Evolutionary conservation across 2,113 vertebrate genomes (phyloP), one percentile per base, ranked within the genome.

Genomic region (Rhinogobius similis): DNA sequence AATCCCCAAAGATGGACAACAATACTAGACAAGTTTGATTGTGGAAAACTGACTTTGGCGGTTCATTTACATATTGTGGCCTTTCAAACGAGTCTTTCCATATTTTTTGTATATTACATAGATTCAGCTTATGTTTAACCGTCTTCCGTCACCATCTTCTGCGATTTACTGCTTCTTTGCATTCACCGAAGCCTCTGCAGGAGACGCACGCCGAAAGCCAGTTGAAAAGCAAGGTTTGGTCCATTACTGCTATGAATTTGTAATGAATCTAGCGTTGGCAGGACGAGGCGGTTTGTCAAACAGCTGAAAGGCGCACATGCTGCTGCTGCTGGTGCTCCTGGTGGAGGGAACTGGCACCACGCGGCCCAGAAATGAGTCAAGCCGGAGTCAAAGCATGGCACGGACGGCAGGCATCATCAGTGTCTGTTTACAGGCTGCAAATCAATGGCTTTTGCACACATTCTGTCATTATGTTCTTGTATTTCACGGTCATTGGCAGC

Each of bases 301-400:
- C 75, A 81, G 83, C 75, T 81, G 77, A 81, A 66, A 1, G 4
- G 68, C 81, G 64, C 68, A 72, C 71, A 68, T 61, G 66, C 68
- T 18, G 66, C 68, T 61, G 66, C 68, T 18, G 66, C 68, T n/a
- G 66, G 70, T 70, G 80, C 67, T 76, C 53, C 58, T 75, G 53
- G 68, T 75, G 53, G 68, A 59, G 64, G 48, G 62, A 65, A 61
- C 4, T 70, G 68, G 70, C 61, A 46, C 66, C 63, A 63, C 27
- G 62, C 67, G 61, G 62, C 68, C 59, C 68, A 36, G 41, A 66
- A 46, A 63, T 39, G 14, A 74, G 62, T 68, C 27, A 52, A 7
- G 36, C 38, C 52, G 26, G 2, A 62, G 26, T 3, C 27, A 24
- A 10, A 50, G 46, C 18, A 21, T 21, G 29, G 58, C 23, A 5